A percentile compares a stretch with the other conserved stretches of the same genome.
Conservation (phyloP, 2,113 vertebrate species). For the Zosterops hypoxanthus region DNA sequence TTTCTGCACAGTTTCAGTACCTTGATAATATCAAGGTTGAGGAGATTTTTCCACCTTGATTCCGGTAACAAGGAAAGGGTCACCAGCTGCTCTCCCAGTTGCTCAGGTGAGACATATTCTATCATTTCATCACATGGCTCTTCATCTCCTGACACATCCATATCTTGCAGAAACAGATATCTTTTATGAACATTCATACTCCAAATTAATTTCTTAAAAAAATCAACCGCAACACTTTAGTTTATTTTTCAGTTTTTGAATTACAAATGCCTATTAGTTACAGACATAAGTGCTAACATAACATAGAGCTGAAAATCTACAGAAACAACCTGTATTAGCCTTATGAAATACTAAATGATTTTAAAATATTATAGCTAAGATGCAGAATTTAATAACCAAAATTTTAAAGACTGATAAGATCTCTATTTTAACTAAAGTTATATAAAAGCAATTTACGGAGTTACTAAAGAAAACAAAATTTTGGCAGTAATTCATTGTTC, state of each 20-base stretch:
- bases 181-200: background rate
- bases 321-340: background rate
- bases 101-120: conserved; percentile 85
- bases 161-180: conserved; percentile 64
- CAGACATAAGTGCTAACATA: background rate
- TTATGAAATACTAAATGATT: background rate
- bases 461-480: background rate
- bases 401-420: background rate
- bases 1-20: conserved; percentile 67
- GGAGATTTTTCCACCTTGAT: conserved; percentile 93
- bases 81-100: conserved; percentile 85
- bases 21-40: conserved; percentile 92
- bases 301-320: background rate
- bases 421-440: background rate
- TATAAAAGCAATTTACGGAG: background rate
- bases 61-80: conserved; percentile 90
- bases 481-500: background rate
- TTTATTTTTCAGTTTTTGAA: background rate
- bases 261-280: background rate
- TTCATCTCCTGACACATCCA: conserved; percentile 65
- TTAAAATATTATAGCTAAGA: background rate
- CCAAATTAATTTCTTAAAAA: background rate
- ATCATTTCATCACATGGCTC: conserved; percentile 77
- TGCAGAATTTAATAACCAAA: background rate
- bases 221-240: fast-evolving